Evolutionary conservation across 23 tunicate species (phyloP).

Genomic region (Diplosoma virens): DNA sequence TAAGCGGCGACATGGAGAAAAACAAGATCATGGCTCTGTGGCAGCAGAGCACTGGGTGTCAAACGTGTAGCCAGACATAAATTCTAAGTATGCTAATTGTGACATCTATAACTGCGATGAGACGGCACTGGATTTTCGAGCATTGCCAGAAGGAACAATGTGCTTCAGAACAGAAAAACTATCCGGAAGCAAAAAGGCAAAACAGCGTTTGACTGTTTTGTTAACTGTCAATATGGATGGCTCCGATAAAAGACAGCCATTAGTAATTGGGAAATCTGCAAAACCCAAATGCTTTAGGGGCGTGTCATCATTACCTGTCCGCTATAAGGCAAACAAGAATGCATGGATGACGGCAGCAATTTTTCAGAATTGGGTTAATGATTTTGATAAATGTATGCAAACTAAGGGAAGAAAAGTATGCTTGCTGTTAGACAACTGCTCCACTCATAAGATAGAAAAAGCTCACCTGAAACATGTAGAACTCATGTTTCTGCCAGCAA

Average conservation of each 20-base stretch:
- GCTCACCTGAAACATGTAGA: neutral
- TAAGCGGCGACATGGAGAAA: constrained; percentile 36
- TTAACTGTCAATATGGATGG: constrained; percentile 26
- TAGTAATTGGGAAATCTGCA: constrained; percentile 25
- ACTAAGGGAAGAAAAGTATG: constrained; percentile 24
- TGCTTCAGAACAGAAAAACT: constrained; percentile 28
- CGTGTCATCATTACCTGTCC: neutral
- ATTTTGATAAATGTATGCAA: constrained; percentile 11
- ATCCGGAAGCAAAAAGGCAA: constrained; percentile 22
- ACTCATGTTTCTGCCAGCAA: constrained; percentile 18
- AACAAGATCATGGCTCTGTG: constrained; percentile 27
- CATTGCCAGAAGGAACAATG: constrained; percentile 31
- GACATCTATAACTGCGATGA: constrained; percentile 17
- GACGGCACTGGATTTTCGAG: constrained; percentile 8
- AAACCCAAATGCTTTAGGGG: constrained; percentile 41
- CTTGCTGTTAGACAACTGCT: constrained; percentile 24
- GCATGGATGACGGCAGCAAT: constrained; percentile 29
- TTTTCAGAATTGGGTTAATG: constrained; percentile 8
- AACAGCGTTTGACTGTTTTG: constrained; percentile 21
- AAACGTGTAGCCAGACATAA: constrained; percentile 23
- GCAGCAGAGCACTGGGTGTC: constrained; percentile 40
- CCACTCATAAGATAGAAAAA: constrained; percentile 11
- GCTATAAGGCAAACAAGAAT: constrained; percentile 4
- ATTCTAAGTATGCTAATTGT: neutral
- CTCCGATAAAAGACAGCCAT: constrained; percentile 16